A percentile compares a stretch with the other conserved stretches of the same genome.
Evolutionary conservation across 2,113 vertebrate species (phyloP).

Genomic region (Pavo muticus): DNA sequence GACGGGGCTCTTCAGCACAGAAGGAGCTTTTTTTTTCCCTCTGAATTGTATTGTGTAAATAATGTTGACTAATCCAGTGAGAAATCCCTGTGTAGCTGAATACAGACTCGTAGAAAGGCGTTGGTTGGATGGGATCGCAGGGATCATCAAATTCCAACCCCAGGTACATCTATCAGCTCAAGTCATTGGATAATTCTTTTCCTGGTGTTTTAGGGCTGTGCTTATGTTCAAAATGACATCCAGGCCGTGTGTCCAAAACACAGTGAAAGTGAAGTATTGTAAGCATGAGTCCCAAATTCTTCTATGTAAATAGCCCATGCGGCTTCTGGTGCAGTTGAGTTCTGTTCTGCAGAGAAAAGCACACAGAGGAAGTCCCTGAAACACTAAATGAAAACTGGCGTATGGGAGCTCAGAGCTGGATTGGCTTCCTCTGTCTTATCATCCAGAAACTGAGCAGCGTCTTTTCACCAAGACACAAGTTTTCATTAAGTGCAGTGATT

Average conservation of each 20-base stretch:
- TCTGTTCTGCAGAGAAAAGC: background rate
- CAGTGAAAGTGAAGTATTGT: background rate
- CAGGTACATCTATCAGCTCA: background rate
- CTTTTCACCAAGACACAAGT: background rate
- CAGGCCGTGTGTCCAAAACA: background rate
- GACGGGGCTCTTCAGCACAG: background rate
- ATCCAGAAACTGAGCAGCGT: background rate
- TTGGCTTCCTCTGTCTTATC: background rate
- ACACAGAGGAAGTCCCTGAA: background rate
- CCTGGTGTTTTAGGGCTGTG: background rate
- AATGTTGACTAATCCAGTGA: background rate
- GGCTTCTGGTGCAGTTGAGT: background rate
- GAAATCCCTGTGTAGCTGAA: background rate
- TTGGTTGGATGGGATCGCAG: background rate
- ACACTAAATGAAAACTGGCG: background rate
- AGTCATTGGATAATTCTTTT: background rate
- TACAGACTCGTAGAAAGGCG: no score
- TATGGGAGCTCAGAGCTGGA: background rate
- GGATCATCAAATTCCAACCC: no score
- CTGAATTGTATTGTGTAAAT: background rate
- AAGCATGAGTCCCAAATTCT: background rate
- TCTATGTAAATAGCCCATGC: background rate
- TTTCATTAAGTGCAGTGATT: background rate
- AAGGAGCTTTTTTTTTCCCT: background rate
- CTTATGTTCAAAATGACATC: background rate